Conservation (phyloP, 1,140 invertebrate species). For the Philotrypesis tridentata region DNA sequence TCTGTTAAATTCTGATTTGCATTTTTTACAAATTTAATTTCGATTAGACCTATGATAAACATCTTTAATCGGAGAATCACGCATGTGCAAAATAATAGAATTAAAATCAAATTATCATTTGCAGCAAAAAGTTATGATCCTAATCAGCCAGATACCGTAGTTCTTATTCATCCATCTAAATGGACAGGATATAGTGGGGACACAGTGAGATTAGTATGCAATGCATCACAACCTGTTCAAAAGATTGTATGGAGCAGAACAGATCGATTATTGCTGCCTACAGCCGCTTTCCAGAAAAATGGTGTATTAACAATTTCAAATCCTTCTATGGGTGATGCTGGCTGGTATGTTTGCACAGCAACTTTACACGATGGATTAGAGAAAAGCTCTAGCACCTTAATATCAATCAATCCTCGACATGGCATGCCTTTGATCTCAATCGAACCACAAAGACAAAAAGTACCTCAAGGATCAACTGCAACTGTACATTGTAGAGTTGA, state of each 20-base stretch:
- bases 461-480: conserved; percentile 86
- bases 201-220: conserved; percentile 75
- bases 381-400: conserved; percentile 58
- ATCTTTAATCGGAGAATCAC: no score
- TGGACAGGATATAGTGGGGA: conserved; percentile 76
- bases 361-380: conserved; percentile 66
- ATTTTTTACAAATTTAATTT: no score
- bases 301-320: conserved; percentile 84
- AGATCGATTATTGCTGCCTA: conserved; percentile 71
- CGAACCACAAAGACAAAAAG: conserved; percentile 79
- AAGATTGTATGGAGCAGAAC: conserved; percentile 76
- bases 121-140: conserved; percentile 8
- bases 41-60: no score
- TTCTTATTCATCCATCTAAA: conserved; percentile 66
- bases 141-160: neutral
- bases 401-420: conserved; percentile 59
- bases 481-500: conserved; percentile 84
- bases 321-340: conserved; percentile 81
- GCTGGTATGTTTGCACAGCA: conserved; percentile 87
- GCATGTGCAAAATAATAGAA: neutral
- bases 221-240: conserved; percentile 61
- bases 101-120: neutral
- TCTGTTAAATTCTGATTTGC: no score
- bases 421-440: conserved; percentile 76
- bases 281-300: conserved; percentile 76